Conservation (phyloP, 1,140 invertebrate genomes). For the Dreissena rostriformis region DNA sequence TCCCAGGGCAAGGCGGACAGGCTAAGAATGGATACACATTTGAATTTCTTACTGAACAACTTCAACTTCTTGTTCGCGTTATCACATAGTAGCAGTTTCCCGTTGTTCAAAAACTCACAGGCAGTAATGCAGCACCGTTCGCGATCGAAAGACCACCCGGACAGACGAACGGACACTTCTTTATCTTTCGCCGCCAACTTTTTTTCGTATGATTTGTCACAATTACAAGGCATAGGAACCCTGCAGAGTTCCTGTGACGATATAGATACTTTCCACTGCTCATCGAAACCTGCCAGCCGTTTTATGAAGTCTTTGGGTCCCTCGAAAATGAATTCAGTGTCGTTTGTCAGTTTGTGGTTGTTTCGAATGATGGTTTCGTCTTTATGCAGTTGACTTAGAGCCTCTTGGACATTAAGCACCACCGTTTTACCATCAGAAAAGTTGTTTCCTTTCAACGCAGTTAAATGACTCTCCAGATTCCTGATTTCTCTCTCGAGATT, state of each 20-base stretch:
- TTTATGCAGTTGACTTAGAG: not conserved
- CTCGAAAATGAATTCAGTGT: conserved; percentile 11
- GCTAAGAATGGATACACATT: conserved; percentile 34
- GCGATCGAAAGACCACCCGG: conserved; percentile 43
- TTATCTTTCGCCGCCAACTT: conserved; percentile 20
- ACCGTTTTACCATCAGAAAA: conserved; percentile 11
- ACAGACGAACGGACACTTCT: conserved; percentile 42
- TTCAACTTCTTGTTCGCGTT: conserved; percentile 53
- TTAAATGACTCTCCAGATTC: conserved; percentile 29
- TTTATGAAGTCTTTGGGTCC: not conserved
- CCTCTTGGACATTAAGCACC: conserved; percentile 27
- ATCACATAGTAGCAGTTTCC: conserved; percentile 37
- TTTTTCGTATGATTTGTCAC: conserved; percentile 46
- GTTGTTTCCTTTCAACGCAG: not conserved
- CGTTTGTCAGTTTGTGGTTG: conserved; percentile 22
- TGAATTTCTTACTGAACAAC: conserved; percentile 47
- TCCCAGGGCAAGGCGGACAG: conserved; percentile 37
- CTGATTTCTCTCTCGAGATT: conserved; percentile 33
- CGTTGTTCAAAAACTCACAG: conserved; percentile 47
- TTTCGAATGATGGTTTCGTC: conserved; percentile 31
- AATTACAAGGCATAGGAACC: conserved; percentile 35
- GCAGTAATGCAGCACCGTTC: conserved; percentile 51
- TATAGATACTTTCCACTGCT: conserved; percentile 13
- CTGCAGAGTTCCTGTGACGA: not conserved
- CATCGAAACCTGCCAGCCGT: not conserved